Percentiles rank a stretch among this genome's conserved stretches.
These are phyloP conservation scores for Leptinotarsa juncta DNA, from an alignment of 2,888 invertebrate species.

Conservation along the genomic window DNA sequence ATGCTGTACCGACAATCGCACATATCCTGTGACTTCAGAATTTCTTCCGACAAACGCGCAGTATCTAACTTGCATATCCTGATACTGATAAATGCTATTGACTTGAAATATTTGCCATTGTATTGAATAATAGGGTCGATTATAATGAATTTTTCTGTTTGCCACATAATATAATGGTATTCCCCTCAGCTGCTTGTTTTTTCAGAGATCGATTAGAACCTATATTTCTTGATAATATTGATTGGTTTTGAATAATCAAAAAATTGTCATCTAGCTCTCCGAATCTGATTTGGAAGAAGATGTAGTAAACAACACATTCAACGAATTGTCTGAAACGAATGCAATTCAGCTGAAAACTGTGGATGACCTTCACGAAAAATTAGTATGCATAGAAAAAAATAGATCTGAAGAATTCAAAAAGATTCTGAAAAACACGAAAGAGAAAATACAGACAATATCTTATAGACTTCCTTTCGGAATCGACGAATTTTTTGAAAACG, in stretches of 20 bases:
- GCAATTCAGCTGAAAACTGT: constrained; percentile 41
- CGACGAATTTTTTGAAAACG: constrained; percentile 57
- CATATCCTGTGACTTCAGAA: too few species aligned
- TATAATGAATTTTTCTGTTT: too few species aligned
- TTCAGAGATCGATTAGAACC: too few species aligned
- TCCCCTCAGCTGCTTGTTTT: too few species aligned
- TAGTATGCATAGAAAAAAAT: constrained; percentile 50
- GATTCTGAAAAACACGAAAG: constrained; percentile 53
- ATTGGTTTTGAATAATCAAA: neutral
- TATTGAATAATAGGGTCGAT: too few species aligned
- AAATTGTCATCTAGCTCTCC: neutral
- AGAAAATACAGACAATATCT: constrained; percentile 52
- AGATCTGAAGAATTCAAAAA: constrained; percentile 53
- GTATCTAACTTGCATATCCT: too few species aligned
- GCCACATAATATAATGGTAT: too few species aligned
- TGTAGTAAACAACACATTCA: constrained; percentile 34
- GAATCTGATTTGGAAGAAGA: constrained; percentile 32
- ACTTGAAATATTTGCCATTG: too few species aligned
- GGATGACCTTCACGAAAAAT: constrained; percentile 46
- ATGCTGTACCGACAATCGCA: too few species aligned
- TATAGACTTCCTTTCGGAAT: constrained; percentile 55
- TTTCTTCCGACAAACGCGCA: too few species aligned
- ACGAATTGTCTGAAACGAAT: constrained; percentile 33
- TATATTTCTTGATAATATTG: too few species aligned
- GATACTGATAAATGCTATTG: too few species aligned